phyloP scores from a whole-genome alignment of 2,113 vertebrate species.

The Coracopsis vasa region DNA sequence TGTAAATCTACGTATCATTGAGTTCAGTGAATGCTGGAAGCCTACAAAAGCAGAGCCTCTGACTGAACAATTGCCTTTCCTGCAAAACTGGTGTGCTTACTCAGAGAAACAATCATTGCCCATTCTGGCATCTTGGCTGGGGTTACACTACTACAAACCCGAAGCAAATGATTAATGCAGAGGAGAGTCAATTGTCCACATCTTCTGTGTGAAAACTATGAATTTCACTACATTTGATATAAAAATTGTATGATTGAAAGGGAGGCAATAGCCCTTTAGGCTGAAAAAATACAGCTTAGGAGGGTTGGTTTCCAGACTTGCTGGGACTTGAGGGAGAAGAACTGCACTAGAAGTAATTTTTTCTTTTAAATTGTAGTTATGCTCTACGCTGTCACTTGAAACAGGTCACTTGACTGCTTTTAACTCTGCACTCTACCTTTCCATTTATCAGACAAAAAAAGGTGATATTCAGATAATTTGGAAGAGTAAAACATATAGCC shows the following conservation, averaged over 20 bases:
- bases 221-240: background rate
- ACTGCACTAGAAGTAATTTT: background rate
- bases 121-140: background rate
- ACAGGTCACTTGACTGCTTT: background rate
- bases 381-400: background rate
- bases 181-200: background rate
- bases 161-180: background rate
- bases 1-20: background rate
- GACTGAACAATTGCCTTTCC: background rate
- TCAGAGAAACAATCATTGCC: background rate
- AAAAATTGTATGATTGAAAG: background rate
- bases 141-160: background rate
- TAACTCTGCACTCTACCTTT: background rate
- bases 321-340: background rate
- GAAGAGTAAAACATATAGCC: background rate
- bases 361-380: background rate
- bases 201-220: background rate
- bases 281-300: background rate
- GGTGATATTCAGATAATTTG: background rate
- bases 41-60: background rate
- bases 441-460: background rate
- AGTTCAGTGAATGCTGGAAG: background rate
- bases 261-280: background rate
- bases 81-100: background rate
- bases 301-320: background rate